phyloP scores from a whole-genome alignment of 2,888 invertebrate genomes.

The Nysson spinosus region DNA sequence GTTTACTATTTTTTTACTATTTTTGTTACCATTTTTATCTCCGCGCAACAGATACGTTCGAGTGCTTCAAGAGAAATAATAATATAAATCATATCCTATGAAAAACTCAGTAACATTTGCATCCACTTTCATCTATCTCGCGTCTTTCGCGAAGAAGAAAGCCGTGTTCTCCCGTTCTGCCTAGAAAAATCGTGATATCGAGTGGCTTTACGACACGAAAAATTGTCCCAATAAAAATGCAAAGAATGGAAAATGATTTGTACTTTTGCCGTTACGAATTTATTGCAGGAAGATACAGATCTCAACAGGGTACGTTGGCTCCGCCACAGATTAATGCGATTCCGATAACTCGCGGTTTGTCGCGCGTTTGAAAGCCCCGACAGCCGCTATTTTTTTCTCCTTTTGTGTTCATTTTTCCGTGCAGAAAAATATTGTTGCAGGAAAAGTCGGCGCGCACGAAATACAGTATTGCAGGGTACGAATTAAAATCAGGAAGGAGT shows the following conservation, averaged over 20 bases:
- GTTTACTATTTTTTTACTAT: neutral
- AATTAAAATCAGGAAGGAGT: slow-evolving; percentile 14
- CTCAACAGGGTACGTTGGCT: slow-evolving; percentile 1
- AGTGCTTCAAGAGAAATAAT: too few relatives aligned
- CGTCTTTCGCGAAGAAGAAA: neutral
- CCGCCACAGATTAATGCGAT: slow-evolving; percentile 41
- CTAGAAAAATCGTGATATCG: neutral
- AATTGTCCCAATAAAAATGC: slow-evolving; percentile 17
- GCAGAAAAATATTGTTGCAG: neutral
- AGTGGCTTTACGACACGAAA: neutral
- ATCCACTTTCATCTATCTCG: too few relatives aligned
- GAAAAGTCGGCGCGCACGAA: neutral
- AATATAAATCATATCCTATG: too few relatives aligned
- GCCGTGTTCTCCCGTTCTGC: neutral
- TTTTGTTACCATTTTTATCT: too few relatives aligned
- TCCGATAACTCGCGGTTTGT: slow-evolving; percentile 43
- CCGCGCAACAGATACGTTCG: too few relatives aligned
- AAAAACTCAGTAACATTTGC: too few relatives aligned
- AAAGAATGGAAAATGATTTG: slow-evolving; percentile 19
- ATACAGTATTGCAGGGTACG: neutral
- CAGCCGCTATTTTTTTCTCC: slow-evolving; percentile 14
- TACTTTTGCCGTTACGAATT: slow-evolving; percentile 12
- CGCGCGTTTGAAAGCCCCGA: slow-evolving; percentile 26
- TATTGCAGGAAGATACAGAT: slow-evolving; percentile 21
- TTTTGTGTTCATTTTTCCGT: neutral